phyloP scores from a whole-genome alignment of 2,888 invertebrate species.

The Tetheella fluctuosa region DNA sequence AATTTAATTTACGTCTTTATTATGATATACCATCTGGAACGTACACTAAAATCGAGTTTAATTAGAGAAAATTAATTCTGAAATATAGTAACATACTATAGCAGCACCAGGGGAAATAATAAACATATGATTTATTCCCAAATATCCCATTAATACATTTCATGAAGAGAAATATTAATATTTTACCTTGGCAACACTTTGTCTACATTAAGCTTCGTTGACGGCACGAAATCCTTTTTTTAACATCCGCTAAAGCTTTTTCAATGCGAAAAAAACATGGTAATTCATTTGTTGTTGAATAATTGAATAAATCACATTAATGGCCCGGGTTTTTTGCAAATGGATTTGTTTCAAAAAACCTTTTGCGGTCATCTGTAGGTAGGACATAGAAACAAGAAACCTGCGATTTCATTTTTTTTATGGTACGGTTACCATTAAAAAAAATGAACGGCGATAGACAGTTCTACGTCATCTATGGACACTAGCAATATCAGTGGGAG shows the following conservation, averaged over 20 bases:
- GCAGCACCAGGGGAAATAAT: background rate
- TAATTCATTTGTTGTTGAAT: conserved; percentile 74
- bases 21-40: too few species aligned
- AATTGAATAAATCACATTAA: conserved; percentile 78
- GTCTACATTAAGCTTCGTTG: conserved; percentile 18
- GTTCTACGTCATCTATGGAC: too few species aligned
- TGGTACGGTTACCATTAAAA: too few species aligned
- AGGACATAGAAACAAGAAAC: background rate
- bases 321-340: conserved; percentile 70
- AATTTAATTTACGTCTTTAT: too few species aligned
- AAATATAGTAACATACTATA: too few species aligned
- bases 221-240: conserved; percentile 26
- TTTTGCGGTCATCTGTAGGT: conserved; percentile 29
- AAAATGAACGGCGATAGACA: too few species aligned
- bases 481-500: too few species aligned
- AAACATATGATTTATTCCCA: background rate
- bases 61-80: too few species aligned
- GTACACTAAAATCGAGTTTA: too few species aligned
- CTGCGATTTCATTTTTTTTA: too few species aligned
- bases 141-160: background rate
- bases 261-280: conserved; percentile 45
- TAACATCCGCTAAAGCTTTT: conserved; percentile 23
- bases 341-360: conserved; percentile 62
- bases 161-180: background rate
- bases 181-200: background rate